Percentiles rank a stretch among this genome's conserved stretches.
Evolutionary conservation across 2,113 vertebrate genomes (phyloP).

Genomic region (Gracilinanus agilis): DNA sequence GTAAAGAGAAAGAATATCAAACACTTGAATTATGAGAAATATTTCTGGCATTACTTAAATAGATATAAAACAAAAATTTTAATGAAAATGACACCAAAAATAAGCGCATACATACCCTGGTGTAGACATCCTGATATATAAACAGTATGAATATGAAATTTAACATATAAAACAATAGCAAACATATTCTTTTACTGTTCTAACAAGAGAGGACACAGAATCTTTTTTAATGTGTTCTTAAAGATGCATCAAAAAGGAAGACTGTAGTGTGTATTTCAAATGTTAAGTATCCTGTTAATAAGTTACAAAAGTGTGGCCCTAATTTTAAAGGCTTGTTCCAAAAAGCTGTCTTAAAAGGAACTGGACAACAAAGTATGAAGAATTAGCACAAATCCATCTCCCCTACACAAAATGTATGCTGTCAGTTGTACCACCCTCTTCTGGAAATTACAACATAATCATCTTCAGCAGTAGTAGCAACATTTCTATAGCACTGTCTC

Average conservation of each 20-base stretch:
- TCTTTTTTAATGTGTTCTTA: slow-evolving; percentile 1
- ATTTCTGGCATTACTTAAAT: neutral
- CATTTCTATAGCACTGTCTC: neutral
- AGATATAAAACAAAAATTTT: slow-evolving; percentile 6
- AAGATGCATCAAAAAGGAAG: slow-evolving; percentile 44
- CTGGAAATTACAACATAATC: too few relatives aligned
- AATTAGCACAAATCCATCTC: neutral
- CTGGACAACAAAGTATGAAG: neutral
- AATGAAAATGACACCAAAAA: slow-evolving; percentile 29
- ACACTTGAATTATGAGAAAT: too few relatives aligned
- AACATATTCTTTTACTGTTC: too few relatives aligned
- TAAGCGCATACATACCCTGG: neutral
- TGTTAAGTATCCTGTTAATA: slow-evolving; percentile 19
- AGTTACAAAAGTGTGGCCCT: slow-evolving; percentile 1
- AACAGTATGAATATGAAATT: too few relatives aligned
- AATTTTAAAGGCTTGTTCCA: neutral
- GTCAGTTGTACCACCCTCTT: neutral
- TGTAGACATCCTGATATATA: too few relatives aligned
- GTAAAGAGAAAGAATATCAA: too few relatives aligned
- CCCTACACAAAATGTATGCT: neutral
- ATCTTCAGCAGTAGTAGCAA: neutral
- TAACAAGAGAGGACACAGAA: too few relatives aligned
- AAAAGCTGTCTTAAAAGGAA: slow-evolving; percentile 32
- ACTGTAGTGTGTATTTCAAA: neutral
- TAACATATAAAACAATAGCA: too few relatives aligned